Conservation (phyloP, 2,113 vertebrate genomes). For the Papio anubis region DNA sequence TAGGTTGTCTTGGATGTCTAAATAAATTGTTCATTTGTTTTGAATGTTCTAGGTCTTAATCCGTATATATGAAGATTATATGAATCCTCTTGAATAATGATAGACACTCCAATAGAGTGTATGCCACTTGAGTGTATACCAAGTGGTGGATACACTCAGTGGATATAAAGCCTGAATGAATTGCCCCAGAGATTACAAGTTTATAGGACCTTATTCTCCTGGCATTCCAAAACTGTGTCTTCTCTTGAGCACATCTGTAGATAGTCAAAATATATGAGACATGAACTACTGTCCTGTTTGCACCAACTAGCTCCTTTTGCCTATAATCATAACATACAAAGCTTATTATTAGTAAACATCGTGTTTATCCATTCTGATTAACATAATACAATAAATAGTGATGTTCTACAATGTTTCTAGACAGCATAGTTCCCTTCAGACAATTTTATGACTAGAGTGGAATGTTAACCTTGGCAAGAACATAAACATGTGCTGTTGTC, state of each 20-base stretch:
- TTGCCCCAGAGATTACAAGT: neutral
- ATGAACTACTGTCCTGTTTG: neutral
- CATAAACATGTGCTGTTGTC: neutral
- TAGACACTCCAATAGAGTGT: neutral
- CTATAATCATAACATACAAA: neutral
- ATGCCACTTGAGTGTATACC: too few relatives aligned
- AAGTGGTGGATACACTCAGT: neutral
- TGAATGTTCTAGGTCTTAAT: neutral
- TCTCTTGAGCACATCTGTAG: neutral
- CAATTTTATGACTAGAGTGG: neutral
- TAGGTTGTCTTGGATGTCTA: neutral
- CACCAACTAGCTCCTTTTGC: neutral
- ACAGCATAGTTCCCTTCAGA: neutral
- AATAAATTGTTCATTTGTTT: neutral
- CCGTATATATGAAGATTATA: neutral
- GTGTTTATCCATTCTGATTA: neutral
- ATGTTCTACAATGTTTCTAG: neutral
- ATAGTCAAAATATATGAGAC: neutral
- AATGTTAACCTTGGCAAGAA: neutral
- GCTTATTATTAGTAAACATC: neutral
- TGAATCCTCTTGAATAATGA: neutral
- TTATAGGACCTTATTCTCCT: neutral
- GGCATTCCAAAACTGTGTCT: neutral
- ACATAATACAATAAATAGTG: neutral
- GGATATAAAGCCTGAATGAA: neutral